Percentiles rank a stretch among this genome's conserved stretches.
These are phyloP conservation scores for Corythoichthys intestinalis DNA, from an alignment of 2,113 vertebrate genomes.

Conservation along the genomic window DNA sequence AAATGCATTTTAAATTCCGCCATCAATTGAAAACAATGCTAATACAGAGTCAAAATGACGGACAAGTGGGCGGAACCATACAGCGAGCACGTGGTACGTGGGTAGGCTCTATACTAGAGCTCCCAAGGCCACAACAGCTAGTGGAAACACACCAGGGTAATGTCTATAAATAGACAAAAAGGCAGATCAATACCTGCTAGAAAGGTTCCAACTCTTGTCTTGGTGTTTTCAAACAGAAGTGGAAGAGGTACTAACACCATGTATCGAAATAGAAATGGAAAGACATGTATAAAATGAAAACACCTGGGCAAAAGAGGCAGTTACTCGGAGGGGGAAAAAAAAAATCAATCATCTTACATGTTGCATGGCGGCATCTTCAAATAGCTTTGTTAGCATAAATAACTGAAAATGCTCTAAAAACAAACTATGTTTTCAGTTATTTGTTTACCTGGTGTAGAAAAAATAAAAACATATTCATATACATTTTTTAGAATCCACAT, in stretches of 20 bases:
- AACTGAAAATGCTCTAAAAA: no score
- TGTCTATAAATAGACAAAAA: conserved; percentile 51
- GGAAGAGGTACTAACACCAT: neutral
- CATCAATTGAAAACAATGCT: no score
- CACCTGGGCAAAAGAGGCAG: neutral
- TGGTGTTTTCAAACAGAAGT: neutral
- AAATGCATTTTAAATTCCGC: no score
- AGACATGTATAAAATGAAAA: neutral
- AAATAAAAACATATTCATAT: no score
- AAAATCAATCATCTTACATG: neutral
- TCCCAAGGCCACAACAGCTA: conserved; percentile 25
- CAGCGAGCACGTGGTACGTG: no score
- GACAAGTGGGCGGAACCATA: no score
- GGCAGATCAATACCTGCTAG: conserved; percentile 48
- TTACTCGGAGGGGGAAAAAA: neutral
- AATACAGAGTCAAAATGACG: no score
- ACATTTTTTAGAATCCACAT: no score
- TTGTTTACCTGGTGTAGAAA: no score
- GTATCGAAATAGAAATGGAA: neutral
- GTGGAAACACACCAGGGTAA: conserved; percentile 25
- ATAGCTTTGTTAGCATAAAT: no score
- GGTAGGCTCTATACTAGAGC: conserved; percentile 29
- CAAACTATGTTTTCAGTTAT: no score
- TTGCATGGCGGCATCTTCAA: neutral
- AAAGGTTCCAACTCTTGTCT: neutral